Evolutionary conservation across 2,113 vertebrate species (phyloP).

Genomic region (Ochotona curzoniae): DNA sequence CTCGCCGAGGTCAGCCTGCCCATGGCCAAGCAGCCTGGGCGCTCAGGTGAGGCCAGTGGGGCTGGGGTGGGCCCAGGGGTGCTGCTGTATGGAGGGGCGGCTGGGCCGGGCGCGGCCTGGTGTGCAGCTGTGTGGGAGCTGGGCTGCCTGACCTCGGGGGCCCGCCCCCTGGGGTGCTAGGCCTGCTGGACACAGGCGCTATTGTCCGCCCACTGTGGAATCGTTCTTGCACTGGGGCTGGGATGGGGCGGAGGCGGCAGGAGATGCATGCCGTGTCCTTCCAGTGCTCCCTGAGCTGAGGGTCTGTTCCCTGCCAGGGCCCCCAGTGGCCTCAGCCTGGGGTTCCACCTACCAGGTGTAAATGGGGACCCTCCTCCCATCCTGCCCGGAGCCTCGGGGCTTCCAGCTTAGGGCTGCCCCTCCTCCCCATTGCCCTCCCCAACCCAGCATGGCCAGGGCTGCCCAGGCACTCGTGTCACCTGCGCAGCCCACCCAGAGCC

Average conservation of each 20-base stretch:
- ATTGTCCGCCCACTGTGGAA: background rate
- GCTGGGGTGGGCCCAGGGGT: background rate
- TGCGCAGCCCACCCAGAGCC: background rate
- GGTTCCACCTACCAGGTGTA: no score
- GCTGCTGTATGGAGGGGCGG: background rate
- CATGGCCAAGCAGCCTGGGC: constrained; percentile 92
- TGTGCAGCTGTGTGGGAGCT: background rate
- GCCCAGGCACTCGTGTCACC: background rate
- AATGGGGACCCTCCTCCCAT: no score
- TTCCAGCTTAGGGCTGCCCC: background rate
- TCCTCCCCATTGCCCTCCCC: no score
- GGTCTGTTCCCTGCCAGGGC: background rate
- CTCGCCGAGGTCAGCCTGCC: constrained; percentile 95
- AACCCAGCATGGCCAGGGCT: background rate
- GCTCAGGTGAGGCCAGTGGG: constrained; percentile 88
- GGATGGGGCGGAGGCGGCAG: no score
- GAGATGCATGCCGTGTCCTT: no score
- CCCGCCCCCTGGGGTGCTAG: accelerated
- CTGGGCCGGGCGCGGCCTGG: accelerated
- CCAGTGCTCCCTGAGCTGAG: background rate
- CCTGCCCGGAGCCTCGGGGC: background rate
- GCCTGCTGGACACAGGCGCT: background rate
- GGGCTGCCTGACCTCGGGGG: background rate
- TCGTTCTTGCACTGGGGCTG: background rate
- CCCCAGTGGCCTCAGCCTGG: accelerated